Base-by-base conservation (phyloP, 2,888 invertebrate species). In the Charanyca ferruginea region DNA sequence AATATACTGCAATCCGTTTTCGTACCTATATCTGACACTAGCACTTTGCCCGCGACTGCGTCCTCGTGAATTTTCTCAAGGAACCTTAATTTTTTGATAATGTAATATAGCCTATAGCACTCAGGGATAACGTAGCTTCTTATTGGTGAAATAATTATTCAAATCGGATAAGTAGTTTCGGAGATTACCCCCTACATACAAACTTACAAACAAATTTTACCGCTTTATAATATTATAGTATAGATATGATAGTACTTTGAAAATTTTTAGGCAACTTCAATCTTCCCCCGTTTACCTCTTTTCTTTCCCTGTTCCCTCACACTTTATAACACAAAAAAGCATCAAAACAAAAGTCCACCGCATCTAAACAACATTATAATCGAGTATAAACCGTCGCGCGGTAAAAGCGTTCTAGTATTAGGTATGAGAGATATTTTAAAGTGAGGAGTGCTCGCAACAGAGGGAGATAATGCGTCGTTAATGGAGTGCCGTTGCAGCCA, bases 381-480 rank as follows among this genome's bases (percentile, higher is more conserved):
- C 78, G 71, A 69, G 68, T 81, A 79, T 81, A 78, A 83, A 86
- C 80, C 79, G 76, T 85, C 51, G 78, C 78, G 79, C 73, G 81
- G 76, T 82, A 81, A 85, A 85, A 84, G 81, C 80, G 54, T 61
- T 69, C 78, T 80, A 79, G 85, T 85, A 84, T 86, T 85, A 85
- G 84, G 83, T 85, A 83, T 80, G 70, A 83, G 81, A 83, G 73
- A 86, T 89, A 89, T 90, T 90, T 90, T 89, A 86, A 88, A 89
- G 86, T 85, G 84, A 87, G 84, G 81, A 88, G 89, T 83, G 85
- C 84, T 88, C 83, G 81, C 85, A 83, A 82, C 83, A 86, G 83
- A 81, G 85, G 79, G 78, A 87, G 90, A 90, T 92, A 92, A 92
- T 92, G 91, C 90, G 86, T 89, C 83, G 85, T 87, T 92, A 92